Conservation (phyloP, 30 jellyfish, hydroid and myxozoan genomes). For the Pseudorhiza aurosa region DNA sequence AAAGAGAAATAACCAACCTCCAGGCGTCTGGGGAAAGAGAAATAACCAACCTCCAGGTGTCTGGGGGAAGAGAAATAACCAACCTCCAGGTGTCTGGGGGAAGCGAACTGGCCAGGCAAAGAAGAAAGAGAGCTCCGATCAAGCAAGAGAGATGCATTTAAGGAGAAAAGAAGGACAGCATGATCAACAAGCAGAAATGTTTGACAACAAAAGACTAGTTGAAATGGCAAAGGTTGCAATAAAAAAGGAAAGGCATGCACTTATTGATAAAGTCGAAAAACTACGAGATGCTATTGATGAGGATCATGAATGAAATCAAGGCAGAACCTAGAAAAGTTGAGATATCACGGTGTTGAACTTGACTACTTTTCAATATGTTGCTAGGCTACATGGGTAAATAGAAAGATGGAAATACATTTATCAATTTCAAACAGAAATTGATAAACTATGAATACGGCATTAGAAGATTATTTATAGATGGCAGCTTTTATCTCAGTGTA, state of each 20-base stretch:
- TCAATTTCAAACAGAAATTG: too few species aligned
- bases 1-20: slow-evolving; percentile 35
- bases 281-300: slow-evolving; percentile 4
- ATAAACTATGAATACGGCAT: too few species aligned
- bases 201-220: neutral
- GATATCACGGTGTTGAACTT: too few species aligned
- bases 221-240: neutral
- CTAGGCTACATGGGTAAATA: too few species aligned
- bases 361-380: too few species aligned
- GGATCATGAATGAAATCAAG: neutral
- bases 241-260: neutral
- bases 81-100: slow-evolving; percentile 50
- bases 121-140: too few species aligned
- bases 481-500: too few species aligned
- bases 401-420: too few species aligned
- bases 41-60: slow-evolving; percentile 48
- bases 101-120: slow-evolving; percentile 37
- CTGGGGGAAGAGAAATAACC: slow-evolving; percentile 2
- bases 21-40: slow-evolving; percentile 31
- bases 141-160: slow-evolving; percentile 34
- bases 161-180: neutral
- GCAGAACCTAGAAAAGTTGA: too few species aligned
- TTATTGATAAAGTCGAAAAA: neutral
- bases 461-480: too few species aligned
- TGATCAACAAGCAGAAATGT: too few species aligned